These are phyloP conservation scores for Eupithecia subumbrata DNA, from an alignment of 2,888 invertebrate genomes.

Conservation along the genomic window DNA sequence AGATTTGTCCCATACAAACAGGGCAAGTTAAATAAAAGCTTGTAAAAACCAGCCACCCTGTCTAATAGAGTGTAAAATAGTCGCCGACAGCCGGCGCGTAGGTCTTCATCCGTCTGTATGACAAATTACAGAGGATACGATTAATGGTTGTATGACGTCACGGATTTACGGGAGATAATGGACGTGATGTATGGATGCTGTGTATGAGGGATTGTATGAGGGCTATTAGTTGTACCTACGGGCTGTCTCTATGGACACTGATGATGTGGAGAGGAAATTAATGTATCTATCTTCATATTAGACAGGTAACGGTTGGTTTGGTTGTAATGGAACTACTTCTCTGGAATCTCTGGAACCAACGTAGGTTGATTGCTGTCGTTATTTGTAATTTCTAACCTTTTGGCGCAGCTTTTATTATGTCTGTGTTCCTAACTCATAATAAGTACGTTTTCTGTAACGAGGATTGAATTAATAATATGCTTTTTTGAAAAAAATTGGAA, in stretches of 20 bases:
- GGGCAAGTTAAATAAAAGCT: no score
- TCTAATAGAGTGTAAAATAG: conserved; percentile 41
- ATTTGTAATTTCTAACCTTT: background rate
- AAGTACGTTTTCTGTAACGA: no score
- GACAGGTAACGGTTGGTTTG: background rate
- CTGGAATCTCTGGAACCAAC: background rate
- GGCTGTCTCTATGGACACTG: background rate
- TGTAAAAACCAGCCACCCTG: conserved; percentile 35
- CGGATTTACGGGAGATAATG: conserved; percentile 67
- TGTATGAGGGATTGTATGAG: conserved; percentile 10
- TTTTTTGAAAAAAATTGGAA: no score
- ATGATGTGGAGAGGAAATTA: background rate
- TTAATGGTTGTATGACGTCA: conserved; percentile 68
- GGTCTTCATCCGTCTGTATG: conserved; percentile 63
- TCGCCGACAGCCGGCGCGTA: conserved; percentile 40
- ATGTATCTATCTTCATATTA: background rate
- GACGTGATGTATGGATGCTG: conserved; percentile 54
- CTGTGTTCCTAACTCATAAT: no score
- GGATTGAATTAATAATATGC: no score
- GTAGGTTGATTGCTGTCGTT: background rate
- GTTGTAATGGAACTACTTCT: background rate
- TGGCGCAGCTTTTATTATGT: no score
- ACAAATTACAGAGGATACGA: conserved; percentile 72
- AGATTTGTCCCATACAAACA: no score
- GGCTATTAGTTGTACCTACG: conserved; percentile 12